phyloP scores from a whole-genome alignment of 2,113 vertebrate species.

The Taurulus bubalis region DNA sequence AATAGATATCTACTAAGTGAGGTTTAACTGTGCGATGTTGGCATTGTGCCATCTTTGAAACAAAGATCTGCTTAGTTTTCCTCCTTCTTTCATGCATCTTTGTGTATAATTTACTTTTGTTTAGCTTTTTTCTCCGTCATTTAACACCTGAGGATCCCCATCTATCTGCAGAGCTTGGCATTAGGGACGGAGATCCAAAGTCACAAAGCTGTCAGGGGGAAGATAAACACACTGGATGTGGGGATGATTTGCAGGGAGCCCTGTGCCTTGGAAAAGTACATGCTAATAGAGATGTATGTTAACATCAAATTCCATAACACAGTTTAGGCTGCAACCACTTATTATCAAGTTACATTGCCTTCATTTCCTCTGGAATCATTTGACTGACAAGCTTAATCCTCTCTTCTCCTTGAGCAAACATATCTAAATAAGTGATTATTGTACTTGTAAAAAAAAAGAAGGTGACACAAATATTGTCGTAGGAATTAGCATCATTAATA shows the following conservation, averaged over 20 bases:
- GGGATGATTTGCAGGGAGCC: conserved; percentile 38
- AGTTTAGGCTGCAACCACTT: conserved; percentile 11
- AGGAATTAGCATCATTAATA: conserved; percentile 33
- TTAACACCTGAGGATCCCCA: conserved; percentile 41
- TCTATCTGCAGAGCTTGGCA: conserved; percentile 42
- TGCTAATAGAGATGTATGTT: conserved; percentile 49
- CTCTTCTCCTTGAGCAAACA: conserved; percentile 21
- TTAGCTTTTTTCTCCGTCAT: conserved; percentile 21
- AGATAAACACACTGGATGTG: conserved; percentile 63
- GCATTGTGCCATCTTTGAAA: not conserved
- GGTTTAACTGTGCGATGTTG: not conserved
- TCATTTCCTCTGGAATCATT: not conserved
- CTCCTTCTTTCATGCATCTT: conserved; percentile 20
- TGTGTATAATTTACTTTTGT: conserved; percentile 16
- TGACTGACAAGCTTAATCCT: conserved; percentile 51
- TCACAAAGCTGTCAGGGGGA: conserved; percentile 52
- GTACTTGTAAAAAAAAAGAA: not conserved
- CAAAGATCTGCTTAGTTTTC: not conserved
- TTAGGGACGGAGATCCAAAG: conserved; percentile 51
- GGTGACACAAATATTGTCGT: conserved; percentile 22
- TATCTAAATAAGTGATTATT: conserved; percentile 5
- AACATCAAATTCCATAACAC: conserved; percentile 10
- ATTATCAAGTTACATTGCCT: conserved; percentile 21
- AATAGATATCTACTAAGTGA: not conserved
- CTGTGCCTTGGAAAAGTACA: conserved; percentile 30